phyloP scores from a whole-genome alignment of 2,797 vertebrate species.

The Pangasius larnaudii region DNA sequence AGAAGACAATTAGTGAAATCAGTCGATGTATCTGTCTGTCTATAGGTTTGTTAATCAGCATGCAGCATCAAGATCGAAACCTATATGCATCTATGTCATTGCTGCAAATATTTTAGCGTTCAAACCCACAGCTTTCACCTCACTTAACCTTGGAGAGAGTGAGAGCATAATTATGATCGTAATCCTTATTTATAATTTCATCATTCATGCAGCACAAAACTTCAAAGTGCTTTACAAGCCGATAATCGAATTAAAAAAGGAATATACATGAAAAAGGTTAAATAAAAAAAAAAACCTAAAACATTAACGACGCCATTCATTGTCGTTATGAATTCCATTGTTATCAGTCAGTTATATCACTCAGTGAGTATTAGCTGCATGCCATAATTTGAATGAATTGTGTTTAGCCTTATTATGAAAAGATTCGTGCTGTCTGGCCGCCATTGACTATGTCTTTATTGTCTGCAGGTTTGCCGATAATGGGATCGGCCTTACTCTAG shows the following conservation, averaged over 20 bases:
- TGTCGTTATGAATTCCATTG: conserved; percentile 14
- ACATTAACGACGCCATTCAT: neutral
- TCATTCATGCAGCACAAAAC: neutral
- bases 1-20: neutral
- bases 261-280: neutral
- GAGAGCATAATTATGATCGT: neutral
- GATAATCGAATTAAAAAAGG: neutral
- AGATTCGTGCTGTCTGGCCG: conserved; percentile 2
- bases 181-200: conserved; percentile 15
- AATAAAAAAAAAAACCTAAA: neutral
- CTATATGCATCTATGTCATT: neutral
- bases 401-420: neutral
- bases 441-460: conserved; percentile 60
- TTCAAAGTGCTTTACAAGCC: neutral
- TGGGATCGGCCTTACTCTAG: conserved; percentile 92
- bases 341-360: neutral
- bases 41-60: neutral
- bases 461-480: conserved; percentile 92
- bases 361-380: conserved; percentile 4
- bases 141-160: neutral
- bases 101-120: neutral
- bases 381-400: conserved; percentile 17
- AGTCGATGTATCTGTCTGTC: neutral
- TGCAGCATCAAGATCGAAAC: neutral
- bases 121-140: neutral